These are phyloP conservation scores for Xestia ashworthii DNA, from an alignment of 2,888 invertebrate species.

Conservation along the genomic window DNA sequence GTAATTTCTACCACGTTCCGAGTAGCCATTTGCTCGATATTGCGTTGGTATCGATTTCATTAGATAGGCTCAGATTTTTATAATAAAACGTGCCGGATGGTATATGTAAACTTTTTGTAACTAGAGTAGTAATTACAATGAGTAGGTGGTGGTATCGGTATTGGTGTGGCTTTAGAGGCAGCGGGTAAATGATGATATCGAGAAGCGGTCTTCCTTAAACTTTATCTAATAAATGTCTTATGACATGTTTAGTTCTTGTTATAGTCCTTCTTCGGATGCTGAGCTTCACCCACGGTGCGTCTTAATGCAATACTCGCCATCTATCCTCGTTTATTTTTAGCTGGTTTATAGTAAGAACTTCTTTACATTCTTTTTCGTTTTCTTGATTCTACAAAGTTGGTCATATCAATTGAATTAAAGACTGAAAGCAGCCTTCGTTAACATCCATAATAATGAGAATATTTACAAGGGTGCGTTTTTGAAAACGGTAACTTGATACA, in stretches of 20 bases:
- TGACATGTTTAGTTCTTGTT: neutral
- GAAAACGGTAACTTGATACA: no score
- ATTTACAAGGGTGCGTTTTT: neutral
- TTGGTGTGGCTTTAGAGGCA: conserved; percentile 44
- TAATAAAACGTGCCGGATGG: conserved; percentile 69
- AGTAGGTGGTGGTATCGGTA: conserved; percentile 62
- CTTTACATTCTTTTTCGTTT: neutral
- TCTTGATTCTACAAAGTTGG: neutral
- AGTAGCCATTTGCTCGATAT: conserved; percentile 68
- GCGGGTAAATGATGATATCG: neutral
- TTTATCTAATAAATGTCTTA: neutral
- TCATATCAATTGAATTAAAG: neutral
- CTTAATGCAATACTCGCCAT: neutral
- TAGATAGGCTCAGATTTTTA: conserved; percentile 70
- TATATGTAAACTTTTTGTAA: conserved; percentile 68
- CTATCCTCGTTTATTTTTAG: neutral
- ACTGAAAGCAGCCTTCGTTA: neutral
- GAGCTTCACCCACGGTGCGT: neutral
- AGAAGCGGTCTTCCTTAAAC: neutral
- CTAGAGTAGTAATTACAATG: conserved; percentile 67
- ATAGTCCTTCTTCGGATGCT: neutral
- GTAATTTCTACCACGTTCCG: conserved; percentile 63
- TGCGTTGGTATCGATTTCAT: conserved; percentile 72
- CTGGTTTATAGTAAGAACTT: neutral
- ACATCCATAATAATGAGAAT: neutral